Conservation (phyloP, 2,888 invertebrate species). For the Hirtodrosophila histrioides region DNA sequence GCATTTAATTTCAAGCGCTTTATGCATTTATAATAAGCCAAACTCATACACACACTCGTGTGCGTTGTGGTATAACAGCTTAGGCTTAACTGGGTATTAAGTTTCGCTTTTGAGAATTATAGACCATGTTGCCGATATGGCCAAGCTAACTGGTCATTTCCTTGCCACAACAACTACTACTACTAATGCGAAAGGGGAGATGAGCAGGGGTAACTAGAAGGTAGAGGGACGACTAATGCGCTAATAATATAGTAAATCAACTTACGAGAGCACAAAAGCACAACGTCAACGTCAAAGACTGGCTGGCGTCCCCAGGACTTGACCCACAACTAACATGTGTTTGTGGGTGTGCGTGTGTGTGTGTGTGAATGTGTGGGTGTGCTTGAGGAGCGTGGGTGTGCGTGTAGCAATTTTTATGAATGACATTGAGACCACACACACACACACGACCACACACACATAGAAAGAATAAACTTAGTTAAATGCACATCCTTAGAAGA, state of each 20-base stretch:
- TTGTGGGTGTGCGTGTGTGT: not conserved
- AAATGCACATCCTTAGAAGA: conserved; percentile 28
- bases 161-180: conserved; percentile 28
- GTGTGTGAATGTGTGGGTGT: not conserved
- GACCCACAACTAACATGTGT: conserved; percentile 58
- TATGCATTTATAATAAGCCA: conserved; percentile 56
- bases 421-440: conserved; percentile 63
- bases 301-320: conserved; percentile 61
- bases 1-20: conserved; percentile 37
- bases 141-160: conserved; percentile 54
- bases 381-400: conserved; percentile 2
- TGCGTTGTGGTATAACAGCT: conserved; percentile 61
- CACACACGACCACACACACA: not conserved
- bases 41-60: not conserved
- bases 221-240: conserved; percentile 50
- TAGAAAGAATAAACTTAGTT: conserved; percentile 8
- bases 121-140: conserved; percentile 22
- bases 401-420: conserved; percentile 68
- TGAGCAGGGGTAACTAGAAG: not conserved
- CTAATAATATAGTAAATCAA: conserved; percentile 65
- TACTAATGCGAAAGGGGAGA: conserved; percentile 4
- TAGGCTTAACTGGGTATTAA: conserved; percentile 51
- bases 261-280: conserved; percentile 35
- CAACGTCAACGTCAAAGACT: conserved; percentile 36
- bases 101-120: conserved; percentile 45